Evolutionary conservation across 2,888 invertebrate genomes (phyloP), one percentile per base, ranked within the genome.

Genomic region (Cerceris ruficornis): DNA sequence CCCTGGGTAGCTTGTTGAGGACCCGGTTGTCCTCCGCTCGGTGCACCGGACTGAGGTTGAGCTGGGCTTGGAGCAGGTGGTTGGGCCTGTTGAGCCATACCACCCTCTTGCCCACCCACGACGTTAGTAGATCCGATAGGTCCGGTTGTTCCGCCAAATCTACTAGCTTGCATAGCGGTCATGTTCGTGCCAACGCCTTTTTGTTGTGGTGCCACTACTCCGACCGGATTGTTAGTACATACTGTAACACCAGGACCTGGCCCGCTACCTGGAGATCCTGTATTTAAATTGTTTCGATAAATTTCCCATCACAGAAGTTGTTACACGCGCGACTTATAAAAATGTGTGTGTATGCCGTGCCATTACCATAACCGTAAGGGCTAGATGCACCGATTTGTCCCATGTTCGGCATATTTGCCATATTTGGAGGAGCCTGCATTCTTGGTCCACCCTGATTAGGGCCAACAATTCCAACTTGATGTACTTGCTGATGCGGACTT

Each of bases 1-100:
- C 93, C 93, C 85, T 94, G 94, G 39, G 93, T 93, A 55, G 93
- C 93, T 82, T 94, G 93, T 90, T 94, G 90, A 77, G 95, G 92
- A 8, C 94, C 94, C 0, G 94, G 94, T 88, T 95, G 94, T 15
- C 94, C 93, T 14, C 94, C 94, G 57, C 94, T 93, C 5, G 95
- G 96, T 54, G 96, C 95, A 7, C 96, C 96, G 62, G 96, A 95
- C 85, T 96, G 96, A 11, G 96, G 96, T 83, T 96, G 96, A 84
- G 96, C 96, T 50, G 96, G 96, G 58, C 96, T 95, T 52, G 96
- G 96, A 49, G 96, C 96, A 62, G 96, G 95, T 17, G 96, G 96
- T 88, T 96, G 96, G 39, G 96, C 95, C 90, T 95, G 96, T 78
- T 94, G 95, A 6, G 96, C 95, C 92, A 95, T 95, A 55, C 95